Evolutionary conservation across 2,113 vertebrate genomes (phyloP).

Genomic region (zebrafish (Danio rerio)): GRCz12tu NC_133181.1:38219001-38219500

Average conservation of each 20-base stretch:
- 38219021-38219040: no score
- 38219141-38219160: neutral
- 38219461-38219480: neutral
- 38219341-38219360: neutral
- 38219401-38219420: neutral
- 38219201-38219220: neutral
- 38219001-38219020: no score
- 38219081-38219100: neutral
- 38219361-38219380: neutral
- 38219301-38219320: neutral
- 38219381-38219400: neutral
- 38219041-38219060: no score
- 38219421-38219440: neutral
- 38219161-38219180: constrained; percentile 14
- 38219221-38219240: neutral
- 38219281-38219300: neutral
- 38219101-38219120: neutral
- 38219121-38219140: neutral
- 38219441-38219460: neutral
- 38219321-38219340: neutral
- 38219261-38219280: neutral
- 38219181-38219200: constrained; percentile 8
- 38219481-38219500: neutral
- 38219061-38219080: no score
- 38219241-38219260: neutral